Percentiles rank a stretch among this genome's conserved stretches.
phyloP scores from a whole-genome alignment of 2,797 vertebrate species.

The Microhierax caerulescens region DNA sequence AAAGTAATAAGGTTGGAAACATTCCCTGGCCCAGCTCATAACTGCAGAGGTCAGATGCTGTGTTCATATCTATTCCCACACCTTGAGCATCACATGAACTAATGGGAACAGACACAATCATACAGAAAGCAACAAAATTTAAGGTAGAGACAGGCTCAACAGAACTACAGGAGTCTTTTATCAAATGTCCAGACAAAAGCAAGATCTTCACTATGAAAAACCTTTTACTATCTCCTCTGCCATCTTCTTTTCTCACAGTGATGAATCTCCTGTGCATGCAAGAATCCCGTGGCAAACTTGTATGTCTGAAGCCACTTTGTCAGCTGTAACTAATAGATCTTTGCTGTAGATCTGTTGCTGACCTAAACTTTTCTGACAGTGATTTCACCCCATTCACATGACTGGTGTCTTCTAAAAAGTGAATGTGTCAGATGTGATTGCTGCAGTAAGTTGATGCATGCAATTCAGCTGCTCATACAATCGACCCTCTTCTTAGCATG shows the following conservation, averaged over 20 bases:
- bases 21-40: neutral
- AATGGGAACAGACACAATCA: neutral
- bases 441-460: neutral
- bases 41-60: neutral
- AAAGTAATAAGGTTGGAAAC: neutral
- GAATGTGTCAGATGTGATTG: neutral
- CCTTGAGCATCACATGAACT: neutral
- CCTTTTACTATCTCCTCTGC: neutral
- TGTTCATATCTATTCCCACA: neutral
- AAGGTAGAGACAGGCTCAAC: neutral
- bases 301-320: neutral
- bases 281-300: neutral
- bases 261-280: neutral
- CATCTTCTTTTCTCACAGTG: neutral
- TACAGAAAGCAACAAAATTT: neutral
- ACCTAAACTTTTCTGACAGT: constrained; percentile 20
- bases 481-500: neutral
- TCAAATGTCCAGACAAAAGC: neutral
- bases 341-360: neutral
- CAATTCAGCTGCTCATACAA: neutral
- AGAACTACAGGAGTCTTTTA: neutral
- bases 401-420: neutral
- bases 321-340: neutral
- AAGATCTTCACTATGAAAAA: neutral
- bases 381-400: neutral